Base-by-base conservation (phyloP, 2,113 vertebrate genomes). In the Alligator mississippiensis region DNA sequence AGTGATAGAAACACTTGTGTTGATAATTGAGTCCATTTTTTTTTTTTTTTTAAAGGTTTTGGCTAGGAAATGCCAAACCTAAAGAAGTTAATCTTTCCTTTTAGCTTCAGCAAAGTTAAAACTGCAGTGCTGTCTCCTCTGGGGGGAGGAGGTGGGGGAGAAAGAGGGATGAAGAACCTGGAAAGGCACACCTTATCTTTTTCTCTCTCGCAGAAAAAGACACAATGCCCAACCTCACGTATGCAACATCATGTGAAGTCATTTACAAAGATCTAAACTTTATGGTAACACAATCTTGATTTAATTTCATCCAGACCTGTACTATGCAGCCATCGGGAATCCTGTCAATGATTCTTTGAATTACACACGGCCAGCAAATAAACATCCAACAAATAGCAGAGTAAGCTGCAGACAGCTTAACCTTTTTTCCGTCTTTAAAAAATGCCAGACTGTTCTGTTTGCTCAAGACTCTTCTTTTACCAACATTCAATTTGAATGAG, bases 401-500 rank as follows among this genome's bases (percentile, higher is more conserved):
- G 96, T 94, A 92, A 89, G 82, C 87, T 47, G 89, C 87, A 61
- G 83, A 74, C 89, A 95, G 93, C 93, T 97, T 97, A 96, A 98
- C 96, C 98, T 97, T 96, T 96, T 88, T 96, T 94, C 92, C 80
- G 89, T 79, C 93, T 95, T 95, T 78, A 93, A 93, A 95, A 97
- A 95, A 96, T 80, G 92, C 91, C 97, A 97, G 95, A 84, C 84
- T 94, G 82, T 59, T 96, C 85, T 97, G 93, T 98, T 98, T 97
- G 95, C 93, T 96, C 92, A 93, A 97, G 95, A 97, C 95, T 97
- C 97, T 97, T 96, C 97, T 96, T 97, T 97, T 95, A 97, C 96
- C 96, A 96, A 94, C 89, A 95, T 97, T 95, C 97, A 96, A 94
- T 97, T 97, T 97, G 98, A 98, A 97, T 94, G 97, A 98, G 97